Evolutionary conservation across 2,797 vertebrate species (phyloP).

Genomic region (Fistularia tabacaria): DNA sequence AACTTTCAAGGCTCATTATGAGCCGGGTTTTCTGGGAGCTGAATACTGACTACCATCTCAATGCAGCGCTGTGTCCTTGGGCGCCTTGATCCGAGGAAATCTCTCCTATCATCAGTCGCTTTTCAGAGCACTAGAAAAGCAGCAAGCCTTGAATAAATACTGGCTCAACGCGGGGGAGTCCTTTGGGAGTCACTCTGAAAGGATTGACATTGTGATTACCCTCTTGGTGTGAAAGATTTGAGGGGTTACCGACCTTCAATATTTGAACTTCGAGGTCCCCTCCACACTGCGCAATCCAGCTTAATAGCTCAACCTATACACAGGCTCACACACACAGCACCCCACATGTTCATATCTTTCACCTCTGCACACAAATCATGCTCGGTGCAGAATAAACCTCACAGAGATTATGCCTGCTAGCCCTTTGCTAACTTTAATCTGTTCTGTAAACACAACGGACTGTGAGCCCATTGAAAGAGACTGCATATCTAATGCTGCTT

Average conservation of each 20-base stretch:
- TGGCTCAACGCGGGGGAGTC: slow-evolving; percentile 46
- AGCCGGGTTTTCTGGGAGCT: slow-evolving; percentile 24
- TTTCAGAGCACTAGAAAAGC: slow-evolving; percentile 50
- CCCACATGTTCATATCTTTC: slow-evolving; percentile 49
- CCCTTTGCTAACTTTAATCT: slow-evolving; percentile 70
- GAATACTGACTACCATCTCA: slow-evolving; percentile 33
- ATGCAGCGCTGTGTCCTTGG: slow-evolving; percentile 38
- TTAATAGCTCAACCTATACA: slow-evolving; percentile 59
- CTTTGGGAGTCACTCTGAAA: slow-evolving; percentile 67
- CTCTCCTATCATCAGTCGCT: slow-evolving; percentile 48
- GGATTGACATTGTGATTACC: slow-evolving; percentile 74
- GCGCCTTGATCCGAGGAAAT: slow-evolving; percentile 57
- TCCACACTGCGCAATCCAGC: slow-evolving; percentile 44
- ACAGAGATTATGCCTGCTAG: slow-evolving; percentile 66
- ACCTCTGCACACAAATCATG: slow-evolving; percentile 42
- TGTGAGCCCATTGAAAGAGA: slow-evolving; percentile 57
- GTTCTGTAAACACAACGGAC: slow-evolving; percentile 71
- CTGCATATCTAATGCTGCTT: slow-evolving; percentile 34
- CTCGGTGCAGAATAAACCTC: slow-evolving; percentile 50
- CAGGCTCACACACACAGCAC: slow-evolving; percentile 36
- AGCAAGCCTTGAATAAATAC: slow-evolving; percentile 68
- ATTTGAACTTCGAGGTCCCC: slow-evolving; percentile 73
- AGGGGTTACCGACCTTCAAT: slow-evolving; percentile 74
- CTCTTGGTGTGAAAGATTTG: slow-evolving; percentile 67
- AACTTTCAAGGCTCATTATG: neutral